Evolutionary conservation across 2,113 vertebrate genomes (phyloP).

Genomic region (Zosterops hypoxanthus): DNA sequence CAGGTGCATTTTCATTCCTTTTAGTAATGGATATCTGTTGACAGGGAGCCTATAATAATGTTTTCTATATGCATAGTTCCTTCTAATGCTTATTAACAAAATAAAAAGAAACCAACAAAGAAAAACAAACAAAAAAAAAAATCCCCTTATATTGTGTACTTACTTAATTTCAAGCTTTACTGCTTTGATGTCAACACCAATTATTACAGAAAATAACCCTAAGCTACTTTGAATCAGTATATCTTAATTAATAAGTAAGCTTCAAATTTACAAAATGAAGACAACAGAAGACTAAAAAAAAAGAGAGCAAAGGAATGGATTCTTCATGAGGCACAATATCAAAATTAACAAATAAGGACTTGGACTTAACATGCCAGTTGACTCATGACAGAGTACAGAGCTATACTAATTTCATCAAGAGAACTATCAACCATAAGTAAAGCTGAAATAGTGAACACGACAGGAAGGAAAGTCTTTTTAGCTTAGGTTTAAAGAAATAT

Average conservation of each 20-base stretch:
- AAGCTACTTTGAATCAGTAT: background rate
- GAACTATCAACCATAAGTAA: background rate
- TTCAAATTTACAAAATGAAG: background rate
- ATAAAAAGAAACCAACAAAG: background rate
- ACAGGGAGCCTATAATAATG: background rate
- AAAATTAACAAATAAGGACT: background rate
- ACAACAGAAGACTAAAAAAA: background rate
- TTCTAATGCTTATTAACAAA: background rate
- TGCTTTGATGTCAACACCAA: slow-evolving; percentile 1
- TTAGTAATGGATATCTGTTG: background rate
- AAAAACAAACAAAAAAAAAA: background rate
- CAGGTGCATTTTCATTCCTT: background rate
- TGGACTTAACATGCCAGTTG: background rate
- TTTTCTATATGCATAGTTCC: background rate
- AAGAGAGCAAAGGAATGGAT: background rate
- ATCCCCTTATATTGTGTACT: background rate
- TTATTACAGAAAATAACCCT: slow-evolving; percentile 14
- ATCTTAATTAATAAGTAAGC: slow-evolving; percentile 21
- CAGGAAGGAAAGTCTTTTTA: background rate
- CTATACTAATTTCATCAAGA: background rate
- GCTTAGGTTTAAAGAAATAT: background rate
- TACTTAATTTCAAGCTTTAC: background rate
- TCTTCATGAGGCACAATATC: background rate
- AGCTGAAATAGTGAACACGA: background rate
- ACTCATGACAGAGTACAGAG: background rate